Evolutionary conservation across 2,888 invertebrate species (phyloP).

Genomic region (Tachina grossa): DNA sequence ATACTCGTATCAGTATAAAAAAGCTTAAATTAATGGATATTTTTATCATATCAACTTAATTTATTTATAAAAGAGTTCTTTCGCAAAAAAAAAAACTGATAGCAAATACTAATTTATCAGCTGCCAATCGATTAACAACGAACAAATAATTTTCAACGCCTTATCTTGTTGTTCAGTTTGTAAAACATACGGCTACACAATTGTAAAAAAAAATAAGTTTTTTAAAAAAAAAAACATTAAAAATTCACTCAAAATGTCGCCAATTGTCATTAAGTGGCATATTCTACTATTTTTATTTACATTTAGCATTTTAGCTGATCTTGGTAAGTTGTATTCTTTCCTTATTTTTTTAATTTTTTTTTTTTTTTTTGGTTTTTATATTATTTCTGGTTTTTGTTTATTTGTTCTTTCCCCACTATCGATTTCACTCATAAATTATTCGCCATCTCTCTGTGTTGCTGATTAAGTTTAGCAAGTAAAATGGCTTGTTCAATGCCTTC

Average conservation of each 20-base stretch:
- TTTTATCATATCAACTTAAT: constrained; percentile 36
- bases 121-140: constrained; percentile 7
- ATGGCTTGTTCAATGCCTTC: not conserved
- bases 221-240: constrained; percentile 2
- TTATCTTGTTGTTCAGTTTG: constrained; percentile 6
- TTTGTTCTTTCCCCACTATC: constrained; percentile 11
- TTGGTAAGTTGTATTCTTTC: constrained; percentile 59
- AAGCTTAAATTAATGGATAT: constrained; percentile 20
- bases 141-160: constrained; percentile 3
- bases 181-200: constrained; percentile 6
- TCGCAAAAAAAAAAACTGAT: constrained; percentile 57
- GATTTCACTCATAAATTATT: constrained; percentile 64
- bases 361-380: constrained; percentile 10
- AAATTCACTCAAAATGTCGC: constrained; percentile 49
- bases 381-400: constrained; percentile 10
- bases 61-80: constrained; percentile 17
- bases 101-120: constrained; percentile 31
- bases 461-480: constrained; percentile 18
- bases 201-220: constrained; percentile 37
- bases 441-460: constrained; percentile 13
- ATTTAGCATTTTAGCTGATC: constrained; percentile 60
- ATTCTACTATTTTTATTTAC: constrained; percentile 64
- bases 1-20: constrained; percentile 1
- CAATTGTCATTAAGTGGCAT: constrained; percentile 46
- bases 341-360: not conserved